These are phyloP conservation scores for Drosophila atripex DNA, from an alignment of 2,888 invertebrate genomes.

Conservation along the genomic window DNA sequence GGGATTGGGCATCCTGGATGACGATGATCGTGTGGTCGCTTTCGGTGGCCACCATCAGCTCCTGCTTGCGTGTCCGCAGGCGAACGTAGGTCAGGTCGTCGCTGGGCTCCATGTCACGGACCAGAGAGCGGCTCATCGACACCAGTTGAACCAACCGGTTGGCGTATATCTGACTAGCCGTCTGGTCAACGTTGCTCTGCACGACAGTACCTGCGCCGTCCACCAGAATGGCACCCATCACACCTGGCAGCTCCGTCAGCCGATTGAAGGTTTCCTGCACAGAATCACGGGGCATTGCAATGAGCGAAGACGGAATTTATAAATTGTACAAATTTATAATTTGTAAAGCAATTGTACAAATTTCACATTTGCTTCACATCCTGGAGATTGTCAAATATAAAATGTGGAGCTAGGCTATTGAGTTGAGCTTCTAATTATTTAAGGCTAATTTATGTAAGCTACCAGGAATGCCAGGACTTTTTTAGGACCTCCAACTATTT, in stretches of 20 bases:
- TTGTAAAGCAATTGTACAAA: neutral
- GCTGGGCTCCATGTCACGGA: slow-evolving; percentile 26
- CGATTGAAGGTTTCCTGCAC: slow-evolving; percentile 34
- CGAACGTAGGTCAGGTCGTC: slow-evolving; percentile 36
- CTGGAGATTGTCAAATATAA: neutral
- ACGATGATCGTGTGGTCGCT: slow-evolving; percentile 38
- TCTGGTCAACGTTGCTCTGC: slow-evolving; percentile 11
- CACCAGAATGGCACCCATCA: slow-evolving; percentile 38
- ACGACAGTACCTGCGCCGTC: slow-evolving; percentile 16
- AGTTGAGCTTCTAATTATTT: slow-evolving; percentile 2
- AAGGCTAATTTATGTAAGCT: neutral
- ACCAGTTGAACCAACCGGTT: slow-evolving; percentile 19
- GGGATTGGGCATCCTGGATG: slow-evolving; percentile 10
- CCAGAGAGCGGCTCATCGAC: slow-evolving; percentile 9
- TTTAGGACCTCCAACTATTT: slow-evolving; percentile 4
- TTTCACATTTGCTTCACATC: neutral
- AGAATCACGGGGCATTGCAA: neutral
- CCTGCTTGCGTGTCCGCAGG: slow-evolving; percentile 30
- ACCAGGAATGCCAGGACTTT: neutral
- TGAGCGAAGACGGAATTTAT: neutral
- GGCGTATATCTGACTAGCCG: slow-evolving; percentile 17
- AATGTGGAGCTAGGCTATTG: neutral
- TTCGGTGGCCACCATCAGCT: slow-evolving; percentile 42
- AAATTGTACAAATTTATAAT: neutral
- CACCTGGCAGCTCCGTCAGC: slow-evolving; percentile 25